Evolutionary conservation across 2,113 vertebrate genomes (phyloP).

Genomic region (Anthoscopus minutus): DNA sequence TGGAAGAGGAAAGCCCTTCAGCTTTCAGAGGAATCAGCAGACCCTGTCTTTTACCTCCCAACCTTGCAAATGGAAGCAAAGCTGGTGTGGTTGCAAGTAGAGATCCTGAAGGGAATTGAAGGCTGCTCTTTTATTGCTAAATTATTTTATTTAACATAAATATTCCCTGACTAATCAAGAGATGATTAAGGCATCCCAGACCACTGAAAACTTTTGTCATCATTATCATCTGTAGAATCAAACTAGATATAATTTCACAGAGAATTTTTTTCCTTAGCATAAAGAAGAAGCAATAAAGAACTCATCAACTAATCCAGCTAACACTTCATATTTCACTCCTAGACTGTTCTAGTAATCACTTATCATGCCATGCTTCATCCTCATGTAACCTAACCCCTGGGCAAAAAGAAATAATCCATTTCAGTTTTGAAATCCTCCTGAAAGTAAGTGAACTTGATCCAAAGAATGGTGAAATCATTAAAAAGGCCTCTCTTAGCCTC

Average conservation of each 20-base stretch:
- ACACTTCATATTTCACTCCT: not conserved
- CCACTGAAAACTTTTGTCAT: not conserved
- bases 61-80: not conserved
- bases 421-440: not conserved
- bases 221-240: not conserved
- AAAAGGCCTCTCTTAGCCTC: not conserved
- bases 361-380: not conserved
- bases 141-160: constrained; percentile 13
- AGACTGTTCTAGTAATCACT: not conserved
- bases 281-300: constrained; percentile 15
- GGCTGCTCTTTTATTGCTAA: not conserved
- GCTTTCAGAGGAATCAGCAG: not conserved
- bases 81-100: not conserved
- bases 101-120: not conserved
- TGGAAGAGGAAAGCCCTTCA: not conserved
- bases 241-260: not conserved
- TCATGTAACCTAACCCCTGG: not conserved
- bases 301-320: constrained; percentile 31
- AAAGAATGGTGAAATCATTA: not conserved
- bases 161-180: not conserved
- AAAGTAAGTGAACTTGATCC: not conserved
- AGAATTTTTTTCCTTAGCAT: not conserved
- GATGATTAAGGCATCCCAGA: not conserved
- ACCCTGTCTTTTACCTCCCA: not conserved
- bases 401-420: constrained; percentile 15